Percentiles rank a stretch among this genome's conserved stretches.
These are phyloP conservation scores for Phyllostomus discolor DNA, from an alignment of 2,113 vertebrate genomes.

Conservation along the genomic window DNA sequence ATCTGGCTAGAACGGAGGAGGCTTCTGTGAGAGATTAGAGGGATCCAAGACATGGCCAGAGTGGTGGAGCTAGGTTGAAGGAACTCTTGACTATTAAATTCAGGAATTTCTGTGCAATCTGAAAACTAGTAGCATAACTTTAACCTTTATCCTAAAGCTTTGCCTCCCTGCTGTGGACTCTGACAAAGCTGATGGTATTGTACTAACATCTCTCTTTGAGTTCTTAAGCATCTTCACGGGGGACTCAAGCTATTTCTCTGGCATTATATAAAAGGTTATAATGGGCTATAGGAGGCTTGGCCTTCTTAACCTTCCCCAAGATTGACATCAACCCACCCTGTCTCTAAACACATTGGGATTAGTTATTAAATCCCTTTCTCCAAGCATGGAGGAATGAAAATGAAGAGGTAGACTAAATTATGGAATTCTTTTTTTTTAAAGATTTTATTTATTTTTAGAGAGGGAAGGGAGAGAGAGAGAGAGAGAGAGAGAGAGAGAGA, in stretches of 20 bases:
- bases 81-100: neutral
- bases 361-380: neutral
- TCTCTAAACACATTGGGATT: neutral
- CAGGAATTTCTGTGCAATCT: neutral
- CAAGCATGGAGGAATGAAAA: neutral
- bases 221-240: neutral
- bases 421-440: neutral
- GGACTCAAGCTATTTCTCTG: neutral
- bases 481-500: too few species aligned
- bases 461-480: too few species aligned
- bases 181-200: neutral
- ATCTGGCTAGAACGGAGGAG: neutral
- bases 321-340: neutral
- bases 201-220: neutral
- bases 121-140: neutral
- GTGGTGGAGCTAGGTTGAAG: neutral
- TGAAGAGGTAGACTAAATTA: neutral
- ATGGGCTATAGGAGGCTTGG: neutral
- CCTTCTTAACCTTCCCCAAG: neutral
- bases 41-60: neutral
- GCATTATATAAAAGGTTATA: neutral
- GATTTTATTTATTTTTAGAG: too few species aligned
- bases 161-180: neutral
- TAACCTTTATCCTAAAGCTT: neutral
- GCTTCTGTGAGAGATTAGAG: neutral